A percentile compares a stretch with the other conserved stretches of the same genome.
Conservation (phyloP, 2,888 invertebrate species). For the Rhamphomyia laevipes region DNA sequence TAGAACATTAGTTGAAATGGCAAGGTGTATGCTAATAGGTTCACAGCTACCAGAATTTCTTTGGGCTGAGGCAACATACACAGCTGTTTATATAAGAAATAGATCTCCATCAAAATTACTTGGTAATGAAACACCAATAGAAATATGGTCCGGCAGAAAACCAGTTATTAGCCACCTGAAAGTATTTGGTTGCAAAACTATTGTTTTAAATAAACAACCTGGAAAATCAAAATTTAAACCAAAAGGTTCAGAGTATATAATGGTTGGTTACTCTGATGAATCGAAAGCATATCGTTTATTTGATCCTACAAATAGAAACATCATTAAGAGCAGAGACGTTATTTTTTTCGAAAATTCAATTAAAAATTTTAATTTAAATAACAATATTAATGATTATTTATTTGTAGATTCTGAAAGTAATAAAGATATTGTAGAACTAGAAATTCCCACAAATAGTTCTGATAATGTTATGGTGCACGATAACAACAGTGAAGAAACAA, state of each 20-base stretch:
- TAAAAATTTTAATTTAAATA: no score
- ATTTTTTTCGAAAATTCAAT: no score
- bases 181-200: conserved; percentile 8
- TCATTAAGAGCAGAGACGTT: no score
- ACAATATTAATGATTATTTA: no score
- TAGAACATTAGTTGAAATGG: conserved; percentile 13
- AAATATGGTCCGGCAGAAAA: conserved; percentile 10
- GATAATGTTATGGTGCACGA: background rate
- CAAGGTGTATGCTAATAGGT: conserved; percentile 7
- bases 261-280: conserved; percentile 5
- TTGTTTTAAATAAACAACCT: conserved; percentile 5
- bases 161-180: conserved; percentile 10
- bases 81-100: conserved; percentile 10
- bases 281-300: conserved; percentile 7
- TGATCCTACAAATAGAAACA: background rate
- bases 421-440: no score
- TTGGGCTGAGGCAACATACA: conserved; percentile 12
- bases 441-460: no score
- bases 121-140: conserved; percentile 8
- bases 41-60: conserved; percentile 6
- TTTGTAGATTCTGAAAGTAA: no score
- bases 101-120: conserved; percentile 7
- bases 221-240: conserved; percentile 6
- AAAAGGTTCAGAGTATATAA: conserved; percentile 9
- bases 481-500: conserved; percentile 1